Conservation (phyloP, 2,113 vertebrate species). For the Camelus bactrianus region DNA sequence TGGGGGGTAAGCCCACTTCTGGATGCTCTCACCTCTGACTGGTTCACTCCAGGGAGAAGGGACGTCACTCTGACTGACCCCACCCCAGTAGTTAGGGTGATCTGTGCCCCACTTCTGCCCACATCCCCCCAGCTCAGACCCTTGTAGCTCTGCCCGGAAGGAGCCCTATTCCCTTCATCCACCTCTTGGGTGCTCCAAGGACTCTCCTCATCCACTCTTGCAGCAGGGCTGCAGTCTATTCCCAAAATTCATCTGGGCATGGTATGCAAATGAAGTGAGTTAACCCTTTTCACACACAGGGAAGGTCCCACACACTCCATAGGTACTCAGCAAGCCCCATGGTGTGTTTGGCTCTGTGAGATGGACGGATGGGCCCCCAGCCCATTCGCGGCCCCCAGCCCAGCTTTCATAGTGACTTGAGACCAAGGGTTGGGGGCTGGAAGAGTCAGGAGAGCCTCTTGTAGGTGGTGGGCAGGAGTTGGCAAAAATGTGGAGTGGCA, state of each 20-base stretch:
- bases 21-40: rapidly evolving
- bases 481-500: neutral
- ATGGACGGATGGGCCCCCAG: neutral
- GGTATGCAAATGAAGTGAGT: neutral
- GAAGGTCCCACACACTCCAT: neutral
- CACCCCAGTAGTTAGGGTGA: neutral
- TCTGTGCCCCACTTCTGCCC: neutral
- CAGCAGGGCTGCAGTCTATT: neutral
- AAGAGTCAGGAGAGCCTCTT: neutral
- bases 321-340: neutral
- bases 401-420: neutral
- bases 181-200: neutral
- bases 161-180: neutral
- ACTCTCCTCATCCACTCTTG: too few relatives aligned
- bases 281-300: neutral
- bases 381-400: neutral
- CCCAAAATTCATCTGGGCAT: neutral
- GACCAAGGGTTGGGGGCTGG: neutral
- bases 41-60: neutral
- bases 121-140: neutral
- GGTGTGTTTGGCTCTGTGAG: neutral
- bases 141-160: neutral
- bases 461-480: neutral
- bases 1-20: rapidly evolving
- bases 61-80: too few relatives aligned